Percentiles rank a stretch among this genome's conserved stretches.
These are phyloP conservation scores for Carassius auratus DNA, from an alignment of 2,113 vertebrate genomes.

Conservation along the genomic window DNA sequence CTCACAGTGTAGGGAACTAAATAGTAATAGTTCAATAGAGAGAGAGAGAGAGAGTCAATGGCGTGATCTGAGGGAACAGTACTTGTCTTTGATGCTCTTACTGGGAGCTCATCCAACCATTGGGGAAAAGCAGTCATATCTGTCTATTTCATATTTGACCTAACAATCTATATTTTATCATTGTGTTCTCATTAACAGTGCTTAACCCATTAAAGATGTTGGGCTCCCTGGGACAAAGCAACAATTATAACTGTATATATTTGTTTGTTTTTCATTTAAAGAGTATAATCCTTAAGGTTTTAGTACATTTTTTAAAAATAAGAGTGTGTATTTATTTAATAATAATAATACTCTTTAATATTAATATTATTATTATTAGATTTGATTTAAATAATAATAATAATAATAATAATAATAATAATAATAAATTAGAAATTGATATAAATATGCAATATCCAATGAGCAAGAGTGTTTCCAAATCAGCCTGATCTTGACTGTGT, in stretches of 20 bases:
- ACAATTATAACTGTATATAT: neutral
- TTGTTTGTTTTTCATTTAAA: neutral
- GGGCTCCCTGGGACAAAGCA: neutral
- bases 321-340: no score
- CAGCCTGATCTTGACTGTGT: no score
- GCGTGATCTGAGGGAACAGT: constrained; percentile 5
- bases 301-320: no score
- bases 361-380: no score
- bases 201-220: neutral
- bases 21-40: neutral
- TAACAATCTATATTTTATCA: neutral
- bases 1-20: neutral
- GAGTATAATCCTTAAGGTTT: neutral
- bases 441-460: no score
- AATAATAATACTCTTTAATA: no score
- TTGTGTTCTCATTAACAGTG: neutral
- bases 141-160: constrained; percentile 22
- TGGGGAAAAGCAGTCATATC: constrained; percentile 25
- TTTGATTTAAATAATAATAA: no score
- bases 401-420: no score
- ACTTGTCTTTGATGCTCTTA: constrained; percentile 18
- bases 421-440: no score
- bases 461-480: no score
- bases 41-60: constrained; percentile 1
- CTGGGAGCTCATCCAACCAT: neutral